Base-by-base conservation (phyloP, 2,113 vertebrate genomes). In the Brachionichthys hirsutus region DNA sequence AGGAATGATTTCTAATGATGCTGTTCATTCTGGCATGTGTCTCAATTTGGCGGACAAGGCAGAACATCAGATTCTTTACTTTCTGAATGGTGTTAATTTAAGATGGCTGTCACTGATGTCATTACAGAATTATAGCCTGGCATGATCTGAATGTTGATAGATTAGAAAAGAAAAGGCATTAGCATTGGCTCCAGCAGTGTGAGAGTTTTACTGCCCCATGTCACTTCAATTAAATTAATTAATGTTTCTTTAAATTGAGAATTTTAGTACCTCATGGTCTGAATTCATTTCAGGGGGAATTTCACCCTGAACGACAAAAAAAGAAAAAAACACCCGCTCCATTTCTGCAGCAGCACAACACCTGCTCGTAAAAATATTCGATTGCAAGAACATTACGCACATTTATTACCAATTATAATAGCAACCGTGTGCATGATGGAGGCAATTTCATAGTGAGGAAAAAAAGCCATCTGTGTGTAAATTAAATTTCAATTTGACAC, bases 71-170 rank as follows among this genome's bases (percentile, higher is more conserved):
- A 48, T 34, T 53, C 44, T 35, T 43, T 38, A 19, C 43, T 53
- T 22, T 14, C 10, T 67, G 61, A 42, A 9, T 63, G 53, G 54
- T 73, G 60, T 70, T 59, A 73, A 80, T 75, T 80, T 68, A 60
- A 77, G 62, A 45, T 18, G 16, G 36, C 68, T 78, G 62, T 57
- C 68, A 60, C 43, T 71, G 55, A 69, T 81, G 61, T 76, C 43
- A 69, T 72, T 69, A 20, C n/a, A 17, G 44, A 63, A 69, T 53
- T 67, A 36, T 2, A 54, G 56, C 15, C 61, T 20, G 15, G 50
- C 48, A 30, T 19, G 48, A 68, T 42, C 52, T 41, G 35, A 70
- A 71, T 49, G 40, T 17, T 15, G 53, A 54, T 16, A 62, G 24
- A 43, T 70, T 48, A 55, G 3, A 43, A 62, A 17, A 55, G 52